phyloP scores from a whole-genome alignment of 2,113 vertebrate genomes.

The Meleagris gallopavo region DNA sequence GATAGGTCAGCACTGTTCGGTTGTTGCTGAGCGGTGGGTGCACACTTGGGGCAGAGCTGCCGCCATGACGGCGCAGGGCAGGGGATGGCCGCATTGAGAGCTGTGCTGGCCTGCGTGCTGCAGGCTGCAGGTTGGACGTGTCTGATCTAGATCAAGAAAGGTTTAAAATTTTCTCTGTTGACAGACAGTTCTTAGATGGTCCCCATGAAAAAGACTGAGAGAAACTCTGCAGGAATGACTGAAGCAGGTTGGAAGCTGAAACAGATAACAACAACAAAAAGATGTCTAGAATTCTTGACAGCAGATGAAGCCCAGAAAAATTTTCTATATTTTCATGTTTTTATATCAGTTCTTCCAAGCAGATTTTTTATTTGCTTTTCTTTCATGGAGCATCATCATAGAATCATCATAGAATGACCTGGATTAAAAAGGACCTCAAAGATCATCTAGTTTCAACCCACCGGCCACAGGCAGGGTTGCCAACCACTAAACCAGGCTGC shows the following conservation, averaged over 20 bases:
- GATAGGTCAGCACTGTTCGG: too few relatives aligned
- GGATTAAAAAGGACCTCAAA: too few relatives aligned
- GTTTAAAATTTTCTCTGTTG: not conserved
- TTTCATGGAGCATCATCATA: not conserved
- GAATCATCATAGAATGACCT: too few relatives aligned
- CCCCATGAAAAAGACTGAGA: not conserved
- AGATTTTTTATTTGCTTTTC: not conserved
- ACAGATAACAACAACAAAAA: not conserved
- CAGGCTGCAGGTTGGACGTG: not conserved
- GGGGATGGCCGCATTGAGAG: too few relatives aligned
- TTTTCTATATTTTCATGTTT: not conserved
- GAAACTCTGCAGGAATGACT: not conserved
- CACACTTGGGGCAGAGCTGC: too few relatives aligned
- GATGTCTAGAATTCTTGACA: not conserved
- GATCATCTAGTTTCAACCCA: too few relatives aligned
- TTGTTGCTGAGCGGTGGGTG: too few relatives aligned
- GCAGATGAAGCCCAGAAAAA: not conserved
- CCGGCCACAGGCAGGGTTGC: too few relatives aligned
- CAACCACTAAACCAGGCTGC: too few relatives aligned
- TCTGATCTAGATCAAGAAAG: conserved; percentile 38
- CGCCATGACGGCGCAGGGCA: too few relatives aligned
- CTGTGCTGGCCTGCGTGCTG: too few relatives aligned
- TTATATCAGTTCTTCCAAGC: not conserved
- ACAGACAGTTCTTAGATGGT: not conserved
- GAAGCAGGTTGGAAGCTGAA: not conserved